Evolutionary conservation across 2,888 invertebrate genomes (phyloP).

Genomic region (Ectemnius lituratus): DNA sequence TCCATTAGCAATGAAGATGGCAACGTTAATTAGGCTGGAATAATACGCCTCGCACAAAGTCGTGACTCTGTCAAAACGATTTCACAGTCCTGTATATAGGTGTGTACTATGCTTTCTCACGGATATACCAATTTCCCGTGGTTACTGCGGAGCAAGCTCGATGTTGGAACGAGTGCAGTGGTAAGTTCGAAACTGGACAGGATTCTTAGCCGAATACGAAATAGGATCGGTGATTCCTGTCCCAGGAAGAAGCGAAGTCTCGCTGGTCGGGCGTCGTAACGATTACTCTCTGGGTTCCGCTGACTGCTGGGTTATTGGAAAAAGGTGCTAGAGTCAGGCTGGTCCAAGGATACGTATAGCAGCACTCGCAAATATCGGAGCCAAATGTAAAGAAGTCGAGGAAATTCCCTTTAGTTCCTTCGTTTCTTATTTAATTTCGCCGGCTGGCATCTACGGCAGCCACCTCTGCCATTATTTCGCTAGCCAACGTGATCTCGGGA

Average conservation of each 20-base stretch:
- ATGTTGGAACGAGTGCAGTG: constrained; percentile 18
- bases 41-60: neutral
- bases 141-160: constrained; percentile 4
- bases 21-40: too few species aligned
- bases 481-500: neutral
- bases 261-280: constrained; percentile 40
- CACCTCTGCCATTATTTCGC: neutral
- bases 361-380: constrained; percentile 12
- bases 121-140: neutral
- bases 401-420: constrained; percentile 3
- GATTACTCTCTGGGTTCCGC: constrained; percentile 50
- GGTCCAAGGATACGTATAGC: constrained; percentile 16
- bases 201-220: constrained; percentile 38
- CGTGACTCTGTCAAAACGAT: too few species aligned
- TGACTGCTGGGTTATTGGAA: constrained; percentile 49
- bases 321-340: constrained; percentile 44
- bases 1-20: neutral
- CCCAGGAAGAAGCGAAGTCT: constrained; percentile 33
- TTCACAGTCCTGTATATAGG: too few species aligned
- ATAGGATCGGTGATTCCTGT: constrained; percentile 45
- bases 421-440: constrained; percentile 4
- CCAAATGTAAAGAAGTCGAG: constrained; percentile 9
- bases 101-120: neutral
- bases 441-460: too few species aligned
- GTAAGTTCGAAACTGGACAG: constrained; percentile 21